phyloP scores from a whole-genome alignment of 2,888 invertebrate genomes.

The Eledona agricola region DNA sequence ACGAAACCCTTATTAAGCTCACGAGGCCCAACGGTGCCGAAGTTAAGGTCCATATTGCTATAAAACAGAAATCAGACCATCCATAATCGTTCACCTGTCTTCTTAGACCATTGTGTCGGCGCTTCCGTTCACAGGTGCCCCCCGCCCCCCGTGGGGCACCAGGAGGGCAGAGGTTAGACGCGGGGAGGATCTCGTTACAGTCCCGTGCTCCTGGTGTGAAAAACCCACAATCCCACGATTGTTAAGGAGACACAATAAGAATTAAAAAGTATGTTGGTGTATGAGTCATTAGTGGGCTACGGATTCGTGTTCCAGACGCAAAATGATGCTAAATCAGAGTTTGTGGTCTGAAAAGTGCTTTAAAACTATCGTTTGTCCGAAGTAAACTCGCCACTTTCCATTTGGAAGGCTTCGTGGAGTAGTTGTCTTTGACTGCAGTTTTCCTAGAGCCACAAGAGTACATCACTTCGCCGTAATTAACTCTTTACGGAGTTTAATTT shows the following conservation, averaged over 20 bases:
- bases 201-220: conserved; percentile 54
- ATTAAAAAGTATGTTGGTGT: conserved; percentile 24
- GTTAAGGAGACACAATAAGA: conserved; percentile 41
- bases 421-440: conserved; percentile 40
- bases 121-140: conserved; percentile 57
- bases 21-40: conserved; percentile 5
- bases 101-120: conserved; percentile 50
- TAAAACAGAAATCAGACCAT: conserved; percentile 34
- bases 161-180: conserved; percentile 53
- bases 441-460: conserved; percentile 38
- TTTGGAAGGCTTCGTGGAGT: conserved; percentile 24
- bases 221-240: conserved; percentile 52
- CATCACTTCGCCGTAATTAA: conserved; percentile 46
- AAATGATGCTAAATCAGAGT: conserved; percentile 6
- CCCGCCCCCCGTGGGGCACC: conserved; percentile 31
- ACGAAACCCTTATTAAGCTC: conserved; percentile 29
- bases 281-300: conserved; percentile 27
- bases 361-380: conserved; percentile 25
- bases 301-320: neutral
- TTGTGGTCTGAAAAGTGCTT: conserved; percentile 11
- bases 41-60: conserved; percentile 20
- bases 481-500: conserved; percentile 43
- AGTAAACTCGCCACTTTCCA: conserved; percentile 20
- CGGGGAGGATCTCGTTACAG: conserved; percentile 50
- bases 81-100: conserved; percentile 56